Conservation (phyloP, 2,888 invertebrate species). For the Arenicola marina region DNA sequence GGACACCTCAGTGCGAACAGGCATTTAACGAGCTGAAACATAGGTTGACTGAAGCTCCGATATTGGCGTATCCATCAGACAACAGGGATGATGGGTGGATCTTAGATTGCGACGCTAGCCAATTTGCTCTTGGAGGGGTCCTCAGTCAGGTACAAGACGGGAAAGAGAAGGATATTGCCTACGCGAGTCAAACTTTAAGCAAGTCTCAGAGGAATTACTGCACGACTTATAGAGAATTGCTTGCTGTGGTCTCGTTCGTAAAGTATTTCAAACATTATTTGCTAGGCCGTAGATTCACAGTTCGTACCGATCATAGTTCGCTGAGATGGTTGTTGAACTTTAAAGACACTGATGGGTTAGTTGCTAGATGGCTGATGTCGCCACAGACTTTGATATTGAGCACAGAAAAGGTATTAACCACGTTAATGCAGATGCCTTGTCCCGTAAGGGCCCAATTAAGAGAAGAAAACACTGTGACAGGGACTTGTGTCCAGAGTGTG, state of each 20-base stretch:
- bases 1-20: constrained; percentile 12
- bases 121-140: no score
- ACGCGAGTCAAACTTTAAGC: constrained; percentile 9
- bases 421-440: constrained; percentile 6
- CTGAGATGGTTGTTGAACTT: constrained; percentile 3
- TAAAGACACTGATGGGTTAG: constrained; percentile 1
- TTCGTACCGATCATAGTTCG: constrained; percentile 15
- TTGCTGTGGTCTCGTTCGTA: constrained; percentile 11
- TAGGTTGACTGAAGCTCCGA: background rate
- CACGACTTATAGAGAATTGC: constrained; percentile 7
- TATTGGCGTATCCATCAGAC: background rate
- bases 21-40: background rate
- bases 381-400: background rate
- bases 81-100: background rate
- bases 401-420: background rate
- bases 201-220: constrained; percentile 13
- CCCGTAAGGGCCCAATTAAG: background rate
- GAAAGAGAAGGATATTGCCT: constrained; percentile 10
- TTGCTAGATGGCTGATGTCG: background rate
- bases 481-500: background rate
- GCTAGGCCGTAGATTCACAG: constrained; percentile 1
- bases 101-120: no score
- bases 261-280: constrained; percentile 19
- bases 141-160: constrained; percentile 11
- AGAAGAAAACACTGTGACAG: background rate